Evolutionary conservation across 2,888 invertebrate species (phyloP), one percentile per base, ranked within the genome.

Genomic region (Rutpela maculata): DNA sequence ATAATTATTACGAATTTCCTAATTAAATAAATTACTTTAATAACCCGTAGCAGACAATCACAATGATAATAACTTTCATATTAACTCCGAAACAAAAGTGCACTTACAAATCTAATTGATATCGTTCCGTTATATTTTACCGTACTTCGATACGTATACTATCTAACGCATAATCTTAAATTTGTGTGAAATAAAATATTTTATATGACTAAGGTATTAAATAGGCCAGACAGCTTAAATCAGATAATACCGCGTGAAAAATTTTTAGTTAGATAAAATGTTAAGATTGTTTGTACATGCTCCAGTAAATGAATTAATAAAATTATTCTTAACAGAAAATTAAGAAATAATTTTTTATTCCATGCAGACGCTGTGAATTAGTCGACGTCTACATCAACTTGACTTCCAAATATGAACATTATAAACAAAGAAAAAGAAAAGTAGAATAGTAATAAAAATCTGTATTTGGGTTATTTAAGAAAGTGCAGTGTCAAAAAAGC

Each of bases 21-120:
- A 79, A 80, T 80, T 79, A 79, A 77, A 77, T 79, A 78, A 75
- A 75, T 59, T 74, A 74, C 26, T 60, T 59, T 71, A 50, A 59
- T 18, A 31, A 56, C 17, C 35, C 56, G 31, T 55, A 7, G 22
- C 55, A 35, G 55, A 59, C 62, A 59, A 67, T 65, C 19, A 19
- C 62, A 59, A 67, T 65, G 22, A 19, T 65, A 35, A 35, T 43
- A 38, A 43, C 43, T 65, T 65, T 19, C 19, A 65, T 12, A 18
- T 38, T 26, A 22, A 60, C 35, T 63, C 63, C 6, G 63, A 11
- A 56, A 55, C 55, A 15, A 56, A 56, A 43, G 43, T 43, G 43
- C 43, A 43, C 43, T 10, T 56, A n/a, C 55, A 26, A 63, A 31
- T 31, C 62, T 22, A 26, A 11, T 12, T 31, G 31, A 12, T 31